Base-by-base conservation (phyloP, 2,888 invertebrate genomes). In the Saturnia japonica region DNA sequence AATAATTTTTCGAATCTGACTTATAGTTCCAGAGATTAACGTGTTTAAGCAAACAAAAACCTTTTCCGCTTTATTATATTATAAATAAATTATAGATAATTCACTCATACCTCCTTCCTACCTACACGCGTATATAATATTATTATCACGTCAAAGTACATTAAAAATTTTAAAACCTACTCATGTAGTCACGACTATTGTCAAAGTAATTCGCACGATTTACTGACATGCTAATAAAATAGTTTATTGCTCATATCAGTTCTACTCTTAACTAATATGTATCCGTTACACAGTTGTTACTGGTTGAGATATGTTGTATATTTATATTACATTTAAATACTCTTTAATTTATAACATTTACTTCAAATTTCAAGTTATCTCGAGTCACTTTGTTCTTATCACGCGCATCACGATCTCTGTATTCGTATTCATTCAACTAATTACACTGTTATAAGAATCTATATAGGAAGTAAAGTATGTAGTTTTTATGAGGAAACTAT, bases 181-280 rank as follows among this genome's bases (percentile, higher is more conserved):
- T 64, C 34, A 40, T 64, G 40, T 40, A 40, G 64, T 64, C 64
- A 64, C 64, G 64, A 64, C 64, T 40, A 40, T 64, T 64, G 64
- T 40, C 64, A 64, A 64, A 64, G 64, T 16, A 64, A 64, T 64
- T 64, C 64, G 64, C 64, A 64, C 64, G 40, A 64, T 64, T 40
- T 64, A 64, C n/a, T 40, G 64, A n/a, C 64, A 40, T 64, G 64
- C 40, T 64, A 64, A 64, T 64, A 40, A 64, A 64, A 64, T 64
- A 40, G 64, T 64, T 64, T 64, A 64, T 64, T 40, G 64, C 40
- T 64, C 40, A 64, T 64, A 64, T 64, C 34, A 64, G 40, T 64
- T 40, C n/a, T 40, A 40, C 64, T 64, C 40, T 64, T 34, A n/a
- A 40, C n/a, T 40, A 40, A 40, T 64, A 64, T 64, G 12, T n/a